A percentile compares a stretch with the other conserved stretches of the same genome.
phyloP scores from a whole-genome alignment of 2,797 vertebrate species.

The Nasua narica region DNA sequence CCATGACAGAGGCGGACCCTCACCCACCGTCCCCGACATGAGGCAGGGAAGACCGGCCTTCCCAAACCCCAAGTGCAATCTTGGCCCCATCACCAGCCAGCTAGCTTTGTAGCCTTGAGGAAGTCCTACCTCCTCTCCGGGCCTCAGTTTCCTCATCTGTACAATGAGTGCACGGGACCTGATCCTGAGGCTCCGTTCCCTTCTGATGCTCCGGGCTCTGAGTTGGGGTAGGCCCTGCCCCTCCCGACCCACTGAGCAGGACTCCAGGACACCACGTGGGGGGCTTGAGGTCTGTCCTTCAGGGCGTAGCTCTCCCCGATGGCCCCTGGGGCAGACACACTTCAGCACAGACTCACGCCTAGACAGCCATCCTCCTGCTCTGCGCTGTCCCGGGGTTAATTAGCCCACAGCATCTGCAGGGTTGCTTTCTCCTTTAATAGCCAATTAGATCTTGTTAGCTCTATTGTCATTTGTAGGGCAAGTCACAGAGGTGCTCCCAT shows the following conservation, averaged over 20 bases:
- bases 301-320: accelerated
- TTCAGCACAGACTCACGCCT: neutral
- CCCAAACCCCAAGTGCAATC: neutral
- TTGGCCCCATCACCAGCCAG: neutral
- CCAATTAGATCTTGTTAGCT: constrained; percentile 82
- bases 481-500: constrained; percentile 25
- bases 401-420: constrained; percentile 75
- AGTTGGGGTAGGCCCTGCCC: neutral
- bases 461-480: constrained; percentile 73
- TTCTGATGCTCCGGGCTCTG: neutral
- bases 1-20: neutral
- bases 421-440: constrained; percentile 77
- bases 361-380: neutral
- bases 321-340: neutral
- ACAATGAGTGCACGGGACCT: neutral
- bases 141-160: neutral
- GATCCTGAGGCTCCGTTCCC: neutral
- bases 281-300: neutral
- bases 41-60: neutral
- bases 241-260: neutral
- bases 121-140: neutral
- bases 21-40: neutral
- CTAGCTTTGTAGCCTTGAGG: neutral
- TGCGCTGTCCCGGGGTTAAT: constrained; percentile 76
- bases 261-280: accelerated